Evolutionary conservation across 1,140 invertebrate genomes (phyloP).

Genomic region (Apis mellifera): Amel_HAv3.1 CM009932.2:7278501-7279000

Average conservation of each 20-base stretch:
- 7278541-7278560: conserved; percentile 26
- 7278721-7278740: conserved; percentile 76
- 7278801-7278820: conserved; percentile 8
- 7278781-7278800: conserved; percentile 58
- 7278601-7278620: conserved; percentile 32
- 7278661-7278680: conserved; percentile 12
- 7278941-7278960: conserved; percentile 58
- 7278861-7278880: conserved; percentile 24
- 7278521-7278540: conserved; percentile 13
- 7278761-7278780: conserved; percentile 59
- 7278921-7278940: conserved; percentile 59
- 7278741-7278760: conserved; percentile 75
- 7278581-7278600: neutral
- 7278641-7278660: conserved; percentile 43
- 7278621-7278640: conserved; percentile 11
- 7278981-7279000: conserved; percentile 48
- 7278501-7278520: neutral
- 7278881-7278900: neutral
- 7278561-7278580: conserved; percentile 41
- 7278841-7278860: conserved; percentile 47
- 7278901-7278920: conserved; percentile 52
- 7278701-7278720: conserved; percentile 61
- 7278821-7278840: conserved; percentile 46
- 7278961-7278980: conserved; percentile 62
- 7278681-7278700: conserved; percentile 23